phyloP scores from a whole-genome alignment of 1,140 invertebrate genomes.

The Spodoptera litura region DNA sequence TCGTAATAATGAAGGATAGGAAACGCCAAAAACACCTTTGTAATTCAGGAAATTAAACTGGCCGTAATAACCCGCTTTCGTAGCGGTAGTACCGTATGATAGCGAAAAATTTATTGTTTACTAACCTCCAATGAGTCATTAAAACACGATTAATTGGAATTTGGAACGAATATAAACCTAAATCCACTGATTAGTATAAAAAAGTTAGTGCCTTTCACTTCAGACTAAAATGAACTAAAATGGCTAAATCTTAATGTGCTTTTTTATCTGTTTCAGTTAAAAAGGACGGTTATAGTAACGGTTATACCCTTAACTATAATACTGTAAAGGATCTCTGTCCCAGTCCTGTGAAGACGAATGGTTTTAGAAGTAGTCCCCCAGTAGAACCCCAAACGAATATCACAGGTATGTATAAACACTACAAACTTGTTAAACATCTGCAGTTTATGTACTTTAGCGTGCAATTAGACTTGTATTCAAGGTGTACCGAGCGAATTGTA shows the following conservation, averaged over 20 bases:
- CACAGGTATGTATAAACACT: constrained; percentile 66
- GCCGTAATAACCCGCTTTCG: constrained; percentile 23
- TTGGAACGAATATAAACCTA: background rate
- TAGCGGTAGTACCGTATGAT: background rate
- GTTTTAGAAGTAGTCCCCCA: constrained; percentile 84
- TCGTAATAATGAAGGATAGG: background rate
- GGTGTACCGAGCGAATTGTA: background rate
- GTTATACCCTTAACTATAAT: constrained; percentile 82
- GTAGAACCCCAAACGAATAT: constrained; percentile 81
- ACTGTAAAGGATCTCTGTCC: constrained; percentile 82
- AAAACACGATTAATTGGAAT: constrained; percentile 21
- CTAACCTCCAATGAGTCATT: constrained; percentile 12
- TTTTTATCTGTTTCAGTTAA: constrained; percentile 74
- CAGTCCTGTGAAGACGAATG: constrained; percentile 83
- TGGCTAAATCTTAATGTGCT: background rate
- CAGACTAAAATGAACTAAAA: background rate
- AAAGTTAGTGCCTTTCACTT: constrained; percentile 20
- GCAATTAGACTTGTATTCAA: too few species aligned
- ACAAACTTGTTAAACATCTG: background rate
- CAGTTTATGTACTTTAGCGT: background rate
- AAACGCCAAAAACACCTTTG: constrained; percentile 4
- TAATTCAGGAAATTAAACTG: constrained; percentile 9
- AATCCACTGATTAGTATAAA: constrained; percentile 12
- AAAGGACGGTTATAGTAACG: constrained; percentile 74
- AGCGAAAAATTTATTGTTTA: constrained; percentile 17